Evolutionary conservation across 2,888 invertebrate species (phyloP), one percentile per base, ranked within the genome.

Genomic region (Pogonocherus hispidulus): DNA sequence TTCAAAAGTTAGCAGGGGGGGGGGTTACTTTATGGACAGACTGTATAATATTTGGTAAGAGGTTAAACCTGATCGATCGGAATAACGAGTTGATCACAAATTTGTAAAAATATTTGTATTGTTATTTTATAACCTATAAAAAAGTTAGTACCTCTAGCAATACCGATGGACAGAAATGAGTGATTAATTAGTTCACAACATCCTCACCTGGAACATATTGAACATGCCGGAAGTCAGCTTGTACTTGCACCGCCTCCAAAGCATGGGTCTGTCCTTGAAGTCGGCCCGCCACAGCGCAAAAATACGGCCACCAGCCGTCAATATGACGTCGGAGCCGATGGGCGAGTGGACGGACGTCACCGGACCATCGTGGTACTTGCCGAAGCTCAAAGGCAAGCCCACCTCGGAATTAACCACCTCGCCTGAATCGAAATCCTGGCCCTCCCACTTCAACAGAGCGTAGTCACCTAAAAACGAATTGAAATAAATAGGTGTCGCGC

Each of bases 291-390:
- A 85, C 18, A 85, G 57, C 2, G 83, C 83, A 57, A 85, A 82
- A 9, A 83, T 74, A 72, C 81, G 83, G 8, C 85, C 85, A 6
- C 85, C 85, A 4, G 83, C 79, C 8, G 79, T 76, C 35, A 80
- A 63, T 3, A 66, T 73, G 18, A 69, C 51, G 9, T 66, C 37
- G 19, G 51, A 54, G 5, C 19, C 27, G 3, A 22, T 37, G 0
- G 71, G 67, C 5, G 54, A 67, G n/a, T 72, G 49, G 1, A 76
- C 55, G 0, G 77, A 66, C 37, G 64, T 66, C 0, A 95, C 84
- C 0, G 93, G 90, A 0, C 94, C 94, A 78, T 94, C 93, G 78
- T 94, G 94, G 64, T 91, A 88, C 59, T 80, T 82, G 1, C 86
- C 81, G 2, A 76, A 76, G 56, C 54, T 75, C 3, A 66, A 20